These are phyloP conservation scores for Cyclargus thomasi DNA, from an alignment of 1,140 invertebrate genomes.

Conservation along the genomic window DNA sequence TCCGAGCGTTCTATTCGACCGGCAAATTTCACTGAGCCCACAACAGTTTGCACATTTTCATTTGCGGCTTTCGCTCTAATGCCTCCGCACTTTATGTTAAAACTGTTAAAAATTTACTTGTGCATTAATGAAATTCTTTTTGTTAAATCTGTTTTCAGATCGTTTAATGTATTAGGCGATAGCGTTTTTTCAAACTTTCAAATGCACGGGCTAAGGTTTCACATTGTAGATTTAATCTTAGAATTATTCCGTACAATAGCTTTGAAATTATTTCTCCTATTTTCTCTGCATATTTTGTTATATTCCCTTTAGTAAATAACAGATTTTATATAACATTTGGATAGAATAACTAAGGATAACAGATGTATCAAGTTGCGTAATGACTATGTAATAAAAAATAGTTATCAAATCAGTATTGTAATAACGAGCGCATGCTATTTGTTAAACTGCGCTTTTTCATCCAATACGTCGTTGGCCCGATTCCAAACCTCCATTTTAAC, in stretches of 20 bases:
- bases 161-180: background rate
- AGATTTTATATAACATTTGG: too few relatives aligned
- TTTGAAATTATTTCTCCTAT: too few relatives aligned
- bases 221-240: too few relatives aligned
- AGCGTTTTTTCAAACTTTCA: too few relatives aligned
- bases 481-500: constrained; percentile 11
- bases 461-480: constrained; percentile 9
- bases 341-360: too few relatives aligned
- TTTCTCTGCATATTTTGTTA: too few relatives aligned
- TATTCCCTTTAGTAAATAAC: too few relatives aligned
- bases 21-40: background rate
- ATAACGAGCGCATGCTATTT: background rate
- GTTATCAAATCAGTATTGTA: background rate
- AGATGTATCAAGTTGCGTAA: too few relatives aligned
- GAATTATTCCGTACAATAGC: too few relatives aligned
- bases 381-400: too few relatives aligned
- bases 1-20: constrained; percentile 5
- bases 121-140: background rate
- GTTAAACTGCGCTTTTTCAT: constrained; percentile 4
- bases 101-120: constrained; percentile 3
- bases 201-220: too few relatives aligned
- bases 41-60: constrained; percentile 12
- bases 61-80: constrained; percentile 15
- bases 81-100: constrained; percentile 9
- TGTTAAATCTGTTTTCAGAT: background rate